A percentile compares a stretch with the other conserved stretches of the same genome.
phyloP scores from a whole-genome alignment of 2,797 vertebrate genomes.

The Knipowitschia caucasica region DNA sequence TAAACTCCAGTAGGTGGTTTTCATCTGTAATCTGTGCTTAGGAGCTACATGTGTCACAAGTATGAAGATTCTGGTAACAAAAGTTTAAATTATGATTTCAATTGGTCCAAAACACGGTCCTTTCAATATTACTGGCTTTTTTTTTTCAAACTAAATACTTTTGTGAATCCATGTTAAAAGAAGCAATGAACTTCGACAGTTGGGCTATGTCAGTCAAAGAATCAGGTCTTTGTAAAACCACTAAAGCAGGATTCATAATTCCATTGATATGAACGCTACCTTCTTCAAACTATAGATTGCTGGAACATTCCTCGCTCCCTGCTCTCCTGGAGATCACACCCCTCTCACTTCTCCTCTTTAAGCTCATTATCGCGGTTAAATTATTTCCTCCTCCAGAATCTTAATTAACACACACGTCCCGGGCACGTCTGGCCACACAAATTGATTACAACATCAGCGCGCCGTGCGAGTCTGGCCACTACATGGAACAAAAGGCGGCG shows the following conservation, averaged over 20 bases:
- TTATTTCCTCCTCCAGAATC: slow-evolving; percentile 79
- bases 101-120: no score
- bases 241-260: background rate
- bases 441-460: slow-evolving; percentile 77
- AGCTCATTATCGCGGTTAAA: slow-evolving; percentile 80
- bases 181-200: no score
- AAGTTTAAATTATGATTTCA: no score
- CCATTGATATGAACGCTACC: slow-evolving; percentile 4
- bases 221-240: background rate
- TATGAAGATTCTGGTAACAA: no score
- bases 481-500: slow-evolving; percentile 54
- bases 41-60: no score
- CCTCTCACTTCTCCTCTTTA: slow-evolving; percentile 68
- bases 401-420: slow-evolving; percentile 81
- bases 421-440: slow-evolving; percentile 72
- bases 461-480: slow-evolving; percentile 35
- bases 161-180: no score
- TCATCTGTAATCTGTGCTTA: no score
- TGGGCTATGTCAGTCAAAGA: no score
- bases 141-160: no score
- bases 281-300: slow-evolving; percentile 4
- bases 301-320: slow-evolving; percentile 24
- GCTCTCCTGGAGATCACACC: slow-evolving; percentile 55
- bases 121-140: no score
- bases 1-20: no score